A percentile compares a stretch with the other conserved stretches of the same genome.
These are phyloP conservation scores for Oryctolagus cuniculus DNA, from an alignment of 2,113 vertebrate species.

Conservation along the genomic window mOryCun1.1 NC_091448.1:32512501-32513000, in stretches of 20 bases:
- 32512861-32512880: not conserved
- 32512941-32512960: not conserved
- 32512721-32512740: rapidly evolving
- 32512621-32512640: not conserved
- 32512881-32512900: not conserved
- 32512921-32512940: not conserved
- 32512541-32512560: too few relatives aligned
- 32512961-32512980: not conserved
- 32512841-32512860: not conserved
- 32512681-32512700: conserved; percentile 28
- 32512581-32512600: not conserved
- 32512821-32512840: rapidly evolving
- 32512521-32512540: not conserved
- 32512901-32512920: not conserved
- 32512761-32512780: conserved; percentile 59
- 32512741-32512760: not conserved
- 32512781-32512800: not conserved
- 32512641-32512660: not conserved
- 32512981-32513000: not conserved
- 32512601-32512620: too few relatives aligned
- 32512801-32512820: not conserved
- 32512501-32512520: not conserved
- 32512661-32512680: rapidly evolving
- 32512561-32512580: rapidly evolving
- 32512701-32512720: not conserved